phyloP scores from a whole-genome alignment of 2,797 vertebrate species.

The Hippocampus kuda region DNA sequence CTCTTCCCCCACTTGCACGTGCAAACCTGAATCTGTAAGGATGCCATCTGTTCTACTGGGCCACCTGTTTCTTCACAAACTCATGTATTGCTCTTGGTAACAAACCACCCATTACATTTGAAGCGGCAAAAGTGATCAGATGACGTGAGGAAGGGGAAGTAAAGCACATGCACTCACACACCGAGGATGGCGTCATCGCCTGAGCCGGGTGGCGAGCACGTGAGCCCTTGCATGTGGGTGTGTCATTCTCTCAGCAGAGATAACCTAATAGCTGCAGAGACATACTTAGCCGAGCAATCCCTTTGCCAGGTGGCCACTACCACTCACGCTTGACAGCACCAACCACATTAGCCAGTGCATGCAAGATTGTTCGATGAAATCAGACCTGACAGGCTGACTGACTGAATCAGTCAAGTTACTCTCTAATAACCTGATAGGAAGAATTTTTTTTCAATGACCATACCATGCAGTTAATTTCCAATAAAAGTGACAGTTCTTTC shows the following conservation, averaged over 20 bases:
- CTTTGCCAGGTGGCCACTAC: constrained; percentile 29
- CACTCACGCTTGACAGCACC: constrained; percentile 16
- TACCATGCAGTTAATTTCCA: constrained; percentile 1
- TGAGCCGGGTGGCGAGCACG: background rate
- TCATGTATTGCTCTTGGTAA: background rate
- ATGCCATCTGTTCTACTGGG: constrained; percentile 20
- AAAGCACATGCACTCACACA: constrained; percentile 12
- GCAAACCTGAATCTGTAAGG: constrained; percentile 17
- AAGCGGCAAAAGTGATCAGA: background rate
- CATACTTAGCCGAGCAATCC: constrained; percentile 38
- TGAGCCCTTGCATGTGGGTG: constrained; percentile 16
- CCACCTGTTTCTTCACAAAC: constrained; percentile 12
- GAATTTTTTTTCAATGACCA: constrained; percentile 5
- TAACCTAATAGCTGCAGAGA: constrained; percentile 20
- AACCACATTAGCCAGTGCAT: constrained; percentile 8
- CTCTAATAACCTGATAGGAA: constrained; percentile 3
- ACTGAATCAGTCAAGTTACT: constrained; percentile 5
- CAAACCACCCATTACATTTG: background rate
- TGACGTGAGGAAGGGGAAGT: constrained; percentile 20
- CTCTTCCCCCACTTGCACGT: constrained; percentile 23
- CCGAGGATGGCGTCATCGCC: constrained; percentile 1
- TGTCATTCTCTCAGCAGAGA: constrained; percentile 13
- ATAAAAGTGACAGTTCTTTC: background rate
- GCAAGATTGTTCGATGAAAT: background rate
- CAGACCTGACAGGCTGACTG: background rate